Evolutionary conservation across 2,888 invertebrate genomes (phyloP), one percentile per base, ranked within the genome.

Genomic region (Melanostoma scalare): DNA sequence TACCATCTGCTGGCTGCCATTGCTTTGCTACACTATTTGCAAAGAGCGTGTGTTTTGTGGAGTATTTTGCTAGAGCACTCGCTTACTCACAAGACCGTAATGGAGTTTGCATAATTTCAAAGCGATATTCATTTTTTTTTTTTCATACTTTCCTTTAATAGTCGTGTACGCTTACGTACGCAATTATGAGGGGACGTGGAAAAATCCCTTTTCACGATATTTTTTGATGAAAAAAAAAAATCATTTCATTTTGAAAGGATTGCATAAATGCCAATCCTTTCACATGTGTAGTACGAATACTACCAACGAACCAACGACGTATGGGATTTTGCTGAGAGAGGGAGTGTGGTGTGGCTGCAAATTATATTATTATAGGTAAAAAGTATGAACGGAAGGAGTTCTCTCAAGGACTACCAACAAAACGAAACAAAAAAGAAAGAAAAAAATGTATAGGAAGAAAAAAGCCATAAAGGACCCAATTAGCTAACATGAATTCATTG

Each of bases 61-160:
- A 46, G 42, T 53, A 63, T 58, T 60, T 52, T 52, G 36, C 55
- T 48, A 48, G 63, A n/a, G 8, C 60, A 72, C 71, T 72, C 61
- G 58, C 60, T 65, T 69, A 74, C 65, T 79, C 84, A 75, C 67
- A 84, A 65, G 74, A 71, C 84, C 84, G 74, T 84, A 71, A 84
- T 79, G 79, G 74, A 84, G 84, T 84, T 79, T 84, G 69, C 79
- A 74, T 84, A 84, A 79, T 79, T 79, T 79, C 84, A 84, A 84
- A 84, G 80, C 72, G 46, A 76, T 20, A 20, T 20, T 20, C 0
- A 20, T 61, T 61, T 85, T 79, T 72, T 69, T 46, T 38, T 38
- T 48, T 63, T 0, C 6, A 1, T 35, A 30, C 35, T 31, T 30
- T 3, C 61, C 65, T 71, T 74, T 84, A 84, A 84, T 79, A 84